phyloP scores from a whole-genome alignment of 2,113 vertebrate genomes.

The Hippocampus abdominalis region DNA sequence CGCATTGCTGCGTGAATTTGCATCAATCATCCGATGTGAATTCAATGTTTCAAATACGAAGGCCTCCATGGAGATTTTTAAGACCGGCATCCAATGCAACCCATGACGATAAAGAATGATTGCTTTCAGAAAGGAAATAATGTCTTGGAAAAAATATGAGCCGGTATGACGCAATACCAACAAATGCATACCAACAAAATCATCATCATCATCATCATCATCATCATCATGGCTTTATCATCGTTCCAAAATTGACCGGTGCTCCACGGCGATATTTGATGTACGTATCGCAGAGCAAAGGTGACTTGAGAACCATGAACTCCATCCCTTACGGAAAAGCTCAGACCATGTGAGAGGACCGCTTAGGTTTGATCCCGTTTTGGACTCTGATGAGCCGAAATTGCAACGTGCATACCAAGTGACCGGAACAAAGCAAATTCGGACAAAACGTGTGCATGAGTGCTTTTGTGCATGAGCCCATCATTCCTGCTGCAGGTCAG shows the following conservation, averaged over 20 bases:
- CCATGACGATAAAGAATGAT: no score
- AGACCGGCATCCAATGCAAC: background rate
- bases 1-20: background rate
- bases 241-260: background rate
- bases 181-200: background rate
- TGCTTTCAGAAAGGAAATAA: no score
- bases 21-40: background rate
- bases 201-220: background rate
- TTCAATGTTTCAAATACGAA: background rate
- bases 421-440: background rate
- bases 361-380: background rate
- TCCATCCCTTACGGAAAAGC: background rate
- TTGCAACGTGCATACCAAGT: background rate
- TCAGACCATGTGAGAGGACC: background rate
- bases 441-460: background rate
- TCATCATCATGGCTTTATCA: background rate
- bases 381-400: background rate
- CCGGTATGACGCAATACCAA: background rate
- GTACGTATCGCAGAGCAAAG: no score
- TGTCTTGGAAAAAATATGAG: background rate
- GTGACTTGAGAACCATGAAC: background rate
- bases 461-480: background rate
- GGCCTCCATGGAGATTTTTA: background rate
- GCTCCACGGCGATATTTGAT: background rate
- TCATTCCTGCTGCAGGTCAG: slow-evolving; percentile 18